Evolutionary conservation across 2,888 invertebrate genomes (phyloP).

Genomic region (Sarcophaga subvicina): DNA sequence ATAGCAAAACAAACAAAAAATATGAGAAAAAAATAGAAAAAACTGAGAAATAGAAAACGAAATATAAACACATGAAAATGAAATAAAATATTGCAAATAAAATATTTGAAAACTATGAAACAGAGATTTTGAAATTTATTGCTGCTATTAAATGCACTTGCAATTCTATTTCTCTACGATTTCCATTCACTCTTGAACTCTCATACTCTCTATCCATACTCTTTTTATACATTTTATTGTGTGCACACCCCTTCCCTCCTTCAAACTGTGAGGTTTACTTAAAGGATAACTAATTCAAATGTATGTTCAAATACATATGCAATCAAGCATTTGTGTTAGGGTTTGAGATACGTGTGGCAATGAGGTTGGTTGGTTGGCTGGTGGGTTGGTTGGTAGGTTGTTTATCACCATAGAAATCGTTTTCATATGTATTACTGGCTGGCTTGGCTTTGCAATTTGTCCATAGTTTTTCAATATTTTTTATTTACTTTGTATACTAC

Average conservation of each 20-base stretch:
- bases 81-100: conserved; percentile 39
- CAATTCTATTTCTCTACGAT: neutral
- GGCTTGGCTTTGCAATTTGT: neutral
- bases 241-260: neutral
- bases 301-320: no score
- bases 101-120: conserved; percentile 37
- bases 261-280: neutral
- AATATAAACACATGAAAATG: neutral
- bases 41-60: neutral
- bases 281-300: no score
- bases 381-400: no score
- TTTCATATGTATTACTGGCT: neutral
- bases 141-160: conserved; percentile 53
- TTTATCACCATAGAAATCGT: neutral
- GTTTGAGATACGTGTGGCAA: neutral
- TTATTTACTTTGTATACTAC: neutral
- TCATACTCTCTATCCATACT: neutral
- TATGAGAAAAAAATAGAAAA: neutral
- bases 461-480: neutral
- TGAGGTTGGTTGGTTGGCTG: neutral
- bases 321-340: no score
- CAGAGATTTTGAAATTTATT: conserved; percentile 59
- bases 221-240: conserved; percentile 12
- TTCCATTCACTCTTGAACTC: neutral
- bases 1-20: neutral